These are phyloP conservation scores for Malurus melanocephalus DNA, from an alignment of 2,113 vertebrate species.

Conservation along the genomic window DNA sequence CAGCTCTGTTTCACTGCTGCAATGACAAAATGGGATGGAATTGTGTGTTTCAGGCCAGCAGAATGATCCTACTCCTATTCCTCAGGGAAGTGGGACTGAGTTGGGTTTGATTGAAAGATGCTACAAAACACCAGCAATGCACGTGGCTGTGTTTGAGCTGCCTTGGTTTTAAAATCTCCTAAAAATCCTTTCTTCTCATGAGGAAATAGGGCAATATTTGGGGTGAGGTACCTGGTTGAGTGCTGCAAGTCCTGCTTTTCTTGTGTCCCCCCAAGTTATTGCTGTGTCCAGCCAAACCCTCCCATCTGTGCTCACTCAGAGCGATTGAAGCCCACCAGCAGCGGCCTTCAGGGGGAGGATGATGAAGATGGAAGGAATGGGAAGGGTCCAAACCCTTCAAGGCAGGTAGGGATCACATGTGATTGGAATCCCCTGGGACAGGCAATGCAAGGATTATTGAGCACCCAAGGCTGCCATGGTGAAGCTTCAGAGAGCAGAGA, in stretches of 20 bases:
- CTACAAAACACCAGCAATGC: not conserved
- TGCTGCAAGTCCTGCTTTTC: not conserved
- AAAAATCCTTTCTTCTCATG: not conserved
- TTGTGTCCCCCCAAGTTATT: not conserved
- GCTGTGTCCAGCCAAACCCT: not conserved
- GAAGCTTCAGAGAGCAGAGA: not conserved
- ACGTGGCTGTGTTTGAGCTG: not conserved
- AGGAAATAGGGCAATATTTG: not conserved
- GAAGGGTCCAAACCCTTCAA: not conserved
- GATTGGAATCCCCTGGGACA: not conserved
- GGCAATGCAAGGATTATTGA: rapidly evolving
- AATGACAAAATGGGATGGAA: not conserved
- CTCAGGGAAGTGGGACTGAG: not conserved
- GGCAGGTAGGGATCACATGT: rapidly evolving
- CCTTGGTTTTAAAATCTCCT: not conserved
- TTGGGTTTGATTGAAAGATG: not conserved
- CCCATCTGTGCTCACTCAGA: not conserved
- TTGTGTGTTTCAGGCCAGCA: not conserved
- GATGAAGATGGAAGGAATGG: not conserved
- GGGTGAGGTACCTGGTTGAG: not conserved
- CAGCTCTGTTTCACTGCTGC: not conserved
- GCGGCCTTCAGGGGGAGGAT: not conserved
- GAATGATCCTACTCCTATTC: not conserved
- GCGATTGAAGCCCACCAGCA: not conserved
- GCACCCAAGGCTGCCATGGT: not conserved